phyloP scores from a whole-genome alignment of 2,797 vertebrate species.

The Tenualosa thibaudeaui region DNA sequence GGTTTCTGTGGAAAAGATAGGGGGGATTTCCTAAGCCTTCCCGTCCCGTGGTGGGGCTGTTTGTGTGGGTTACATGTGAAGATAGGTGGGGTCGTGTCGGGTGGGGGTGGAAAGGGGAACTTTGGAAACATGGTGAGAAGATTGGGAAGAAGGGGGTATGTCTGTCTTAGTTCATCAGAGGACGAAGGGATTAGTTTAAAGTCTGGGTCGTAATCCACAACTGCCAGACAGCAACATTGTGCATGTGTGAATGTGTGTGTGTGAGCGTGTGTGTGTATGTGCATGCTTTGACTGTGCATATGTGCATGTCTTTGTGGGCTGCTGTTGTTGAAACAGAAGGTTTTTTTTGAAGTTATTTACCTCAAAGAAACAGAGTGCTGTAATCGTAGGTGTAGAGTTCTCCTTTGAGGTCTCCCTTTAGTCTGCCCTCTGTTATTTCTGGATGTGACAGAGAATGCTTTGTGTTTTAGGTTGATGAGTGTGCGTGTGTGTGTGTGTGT shows the following conservation, averaged over 20 bases:
- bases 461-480: constrained; percentile 20
- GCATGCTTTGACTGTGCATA: too few species aligned
- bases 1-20: constrained; percentile 35
- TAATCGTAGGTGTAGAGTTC: constrained; percentile 52
- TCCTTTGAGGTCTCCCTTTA: constrained; percentile 33
- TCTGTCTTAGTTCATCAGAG: constrained; percentile 28
- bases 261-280: constrained; percentile 5
- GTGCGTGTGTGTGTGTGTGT: constrained; percentile 32
- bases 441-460: constrained; percentile 44
- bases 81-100: constrained; percentile 31
- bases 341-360: constrained; percentile 48
- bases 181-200: constrained; percentile 48
- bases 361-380: constrained; percentile 48
- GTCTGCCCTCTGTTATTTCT: constrained; percentile 26
- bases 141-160: constrained; percentile 21
- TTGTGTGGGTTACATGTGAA: constrained; percentile 59
- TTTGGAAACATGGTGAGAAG: background rate
- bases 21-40: constrained; percentile 55
- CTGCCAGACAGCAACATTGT: constrained; percentile 27
- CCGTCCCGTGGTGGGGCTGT: constrained; percentile 44
- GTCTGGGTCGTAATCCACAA: constrained; percentile 46
- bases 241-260: background rate
- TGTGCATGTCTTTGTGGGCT: constrained; percentile 27
- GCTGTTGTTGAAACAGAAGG: background rate
- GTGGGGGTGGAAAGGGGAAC: constrained; percentile 16